A percentile compares a stretch with the other conserved stretches of the same genome.
Conservation (phyloP, 2,888 invertebrate genomes). For the Bruchidius siliquastri region DNA sequence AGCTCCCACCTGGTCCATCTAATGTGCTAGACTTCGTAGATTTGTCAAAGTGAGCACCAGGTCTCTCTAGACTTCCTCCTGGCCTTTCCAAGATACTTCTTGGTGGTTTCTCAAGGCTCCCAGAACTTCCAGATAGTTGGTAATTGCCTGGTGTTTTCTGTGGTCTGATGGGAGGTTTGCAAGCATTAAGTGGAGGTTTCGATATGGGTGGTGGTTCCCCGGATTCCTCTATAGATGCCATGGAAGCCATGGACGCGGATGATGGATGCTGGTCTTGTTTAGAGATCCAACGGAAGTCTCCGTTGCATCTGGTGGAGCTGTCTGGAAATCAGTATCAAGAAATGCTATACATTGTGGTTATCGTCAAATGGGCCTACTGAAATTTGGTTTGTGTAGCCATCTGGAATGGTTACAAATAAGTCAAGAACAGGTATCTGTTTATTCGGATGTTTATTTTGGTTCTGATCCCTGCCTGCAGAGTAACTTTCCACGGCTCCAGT, state of each 20-base stretch:
- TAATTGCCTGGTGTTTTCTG: slow-evolving; percentile 20
- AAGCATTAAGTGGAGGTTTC: slow-evolving; percentile 26
- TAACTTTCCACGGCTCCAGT: no score
- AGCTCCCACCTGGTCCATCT: slow-evolving; percentile 45
- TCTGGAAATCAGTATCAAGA: slow-evolving; percentile 36
- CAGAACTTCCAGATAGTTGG: no score
- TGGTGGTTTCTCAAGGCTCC: not conserved
- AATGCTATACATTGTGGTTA: not conserved
- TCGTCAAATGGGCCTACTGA: no score
- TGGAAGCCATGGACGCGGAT: slow-evolving; percentile 36
- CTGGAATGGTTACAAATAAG: no score
- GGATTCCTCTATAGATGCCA: slow-evolving; percentile 30
- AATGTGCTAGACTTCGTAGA: not conserved
- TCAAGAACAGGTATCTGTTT: no score
- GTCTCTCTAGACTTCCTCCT: slow-evolving; percentile 4
- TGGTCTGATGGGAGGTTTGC: slow-evolving; percentile 12
- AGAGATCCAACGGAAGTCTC: slow-evolving; percentile 66
- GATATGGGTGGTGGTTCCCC: slow-evolving; percentile 36
- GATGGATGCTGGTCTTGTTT: slow-evolving; percentile 34
- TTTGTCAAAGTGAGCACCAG: not conserved
- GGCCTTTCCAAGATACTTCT: slow-evolving; percentile 41
- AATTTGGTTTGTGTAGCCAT: no score
- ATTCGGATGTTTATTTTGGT: no score
- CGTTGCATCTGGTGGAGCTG: slow-evolving; percentile 60
- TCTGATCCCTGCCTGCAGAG: no score